phyloP scores from a whole-genome alignment of 1,140 invertebrate species.

The Batillaria attramentaria region DNA sequence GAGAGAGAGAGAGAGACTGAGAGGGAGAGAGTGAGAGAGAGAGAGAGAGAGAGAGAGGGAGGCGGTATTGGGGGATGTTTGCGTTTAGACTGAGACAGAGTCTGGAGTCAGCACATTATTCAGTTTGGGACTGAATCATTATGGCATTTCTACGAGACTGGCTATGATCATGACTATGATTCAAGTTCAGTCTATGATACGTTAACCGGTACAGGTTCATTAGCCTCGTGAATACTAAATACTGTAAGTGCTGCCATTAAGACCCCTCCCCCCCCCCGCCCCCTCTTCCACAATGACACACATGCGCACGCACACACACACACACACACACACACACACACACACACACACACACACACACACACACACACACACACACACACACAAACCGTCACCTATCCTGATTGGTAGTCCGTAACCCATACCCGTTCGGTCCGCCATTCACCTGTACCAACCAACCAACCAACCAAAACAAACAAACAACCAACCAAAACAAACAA shows the following conservation, averaged over 20 bases:
- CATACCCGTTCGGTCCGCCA: too few relatives aligned
- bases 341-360: neutral
- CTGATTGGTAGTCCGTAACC: too few relatives aligned
- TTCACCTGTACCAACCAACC: neutral
- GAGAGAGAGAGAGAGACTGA: constrained; percentile 30
- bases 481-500: neutral
- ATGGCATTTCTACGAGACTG: too few relatives aligned
- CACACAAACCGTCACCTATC: neutral
- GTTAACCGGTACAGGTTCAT: too few relatives aligned
- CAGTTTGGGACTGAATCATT: too few relatives aligned
- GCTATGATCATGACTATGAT: too few relatives aligned
- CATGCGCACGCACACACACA: neutral
- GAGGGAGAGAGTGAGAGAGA: constrained; percentile 26
- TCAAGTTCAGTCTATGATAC: too few relatives aligned
- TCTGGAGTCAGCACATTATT: too few relatives aligned
- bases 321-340: neutral
- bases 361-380: neutral
- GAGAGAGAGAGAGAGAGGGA: constrained; percentile 12
- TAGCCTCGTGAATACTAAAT: too few relatives aligned
- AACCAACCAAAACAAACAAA: neutral
- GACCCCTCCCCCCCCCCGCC: neutral
- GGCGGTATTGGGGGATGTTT: neutral
- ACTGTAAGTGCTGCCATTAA: too few relatives aligned
- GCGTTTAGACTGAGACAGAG: too few relatives aligned
- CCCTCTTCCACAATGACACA: neutral